Base-by-base conservation (phyloP, 1,140 invertebrate species). In the Ylistrum balloti region DNA sequence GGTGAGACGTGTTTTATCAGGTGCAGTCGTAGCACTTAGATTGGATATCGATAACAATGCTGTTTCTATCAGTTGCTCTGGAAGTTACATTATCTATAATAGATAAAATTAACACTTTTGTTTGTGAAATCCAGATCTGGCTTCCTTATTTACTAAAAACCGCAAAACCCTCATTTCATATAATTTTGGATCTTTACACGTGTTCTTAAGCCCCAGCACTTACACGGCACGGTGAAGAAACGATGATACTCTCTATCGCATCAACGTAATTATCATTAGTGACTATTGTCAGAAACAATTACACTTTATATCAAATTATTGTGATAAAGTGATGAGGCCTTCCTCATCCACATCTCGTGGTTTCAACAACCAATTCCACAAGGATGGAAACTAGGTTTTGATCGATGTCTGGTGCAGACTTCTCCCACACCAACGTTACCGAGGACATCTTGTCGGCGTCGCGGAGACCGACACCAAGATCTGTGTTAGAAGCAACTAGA, bases 281-380 rank as follows among this genome's bases (percentile, higher is more conserved):
- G 41, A n/a, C 20, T 74, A 28, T 74, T 74, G 56, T 74, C 56
- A 74, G 56, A 74, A 74, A n/a, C 56, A 28, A 74, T 74, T 74
- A 74, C 56, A 28, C 22, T 17, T 74, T 22, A 74, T 28, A 74
- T 74, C 56, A 74, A 74, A 74, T 74, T 74, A 74, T 74, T 74
- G 56, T 74, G 56, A 74, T 74, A 74, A 74, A 74, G 56, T n/a
- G 56, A 74, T n/a, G 56, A 28, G 5, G 5, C 56, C n/a, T n/a
- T 74, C 56, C 22, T 0, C 22, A n/a, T 74, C 56, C 22, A 74
- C 56, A n/a, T 74, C 56, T 74, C 56, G 28, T 74, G 22, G 56
- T 74, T 28, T 28, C 56, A 74, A 5, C 56, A 28, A n/a, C 56
- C 56, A 74, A 74, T 74, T 74, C 56, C 56, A 28, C 22, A 9